Percentiles rank a stretch among this genome's conserved stretches.
Conservation (phyloP, 2,888 invertebrate genomes). For the Entomobrya proxima region DNA sequence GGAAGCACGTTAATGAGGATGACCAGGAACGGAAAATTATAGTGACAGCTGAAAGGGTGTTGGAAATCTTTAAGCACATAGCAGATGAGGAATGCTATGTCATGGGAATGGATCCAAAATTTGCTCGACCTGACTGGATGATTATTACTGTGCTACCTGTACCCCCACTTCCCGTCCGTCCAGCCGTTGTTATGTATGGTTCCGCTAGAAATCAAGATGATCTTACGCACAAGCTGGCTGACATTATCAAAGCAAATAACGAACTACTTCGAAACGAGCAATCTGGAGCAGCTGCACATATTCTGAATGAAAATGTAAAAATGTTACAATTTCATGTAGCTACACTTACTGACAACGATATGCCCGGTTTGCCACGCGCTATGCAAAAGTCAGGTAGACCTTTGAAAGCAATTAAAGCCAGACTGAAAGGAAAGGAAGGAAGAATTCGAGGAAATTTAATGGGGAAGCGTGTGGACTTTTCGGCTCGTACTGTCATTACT, state of each 20-base stretch:
- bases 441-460: constrained; percentile 99
- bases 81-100: constrained; percentile 97
- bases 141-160: constrained; percentile 97
- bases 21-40: constrained; percentile 97
- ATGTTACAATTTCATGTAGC: constrained; percentile 99
- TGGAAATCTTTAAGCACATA: constrained; percentile 97
- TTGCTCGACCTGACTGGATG: constrained; percentile 99
- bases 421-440: constrained; percentile 98
- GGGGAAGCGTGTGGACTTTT: constrained; percentile 99
- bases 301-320: constrained; percentile 96
- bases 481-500: constrained; percentile 98
- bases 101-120: constrained; percentile 96
- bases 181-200: constrained; percentile 99
- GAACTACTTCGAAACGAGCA: constrained; percentile 96
- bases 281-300: constrained; percentile 97
- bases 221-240: constrained; percentile 98
- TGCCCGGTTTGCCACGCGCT: constrained; percentile 98
- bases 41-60: constrained; percentile 95
- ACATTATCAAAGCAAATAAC: constrained; percentile 98
- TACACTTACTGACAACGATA: constrained; percentile 98
- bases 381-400: constrained; percentile 99
- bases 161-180: constrained; percentile 95
- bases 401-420: constrained; percentile 96
- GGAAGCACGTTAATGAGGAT: constrained; percentile 99
- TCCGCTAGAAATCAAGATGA: constrained; percentile 98